A percentile compares a stretch with the other conserved stretches of the same genome.
Conservation (phyloP, 2,113 vertebrate genomes). For the Microcebus griseorufus region DNA sequence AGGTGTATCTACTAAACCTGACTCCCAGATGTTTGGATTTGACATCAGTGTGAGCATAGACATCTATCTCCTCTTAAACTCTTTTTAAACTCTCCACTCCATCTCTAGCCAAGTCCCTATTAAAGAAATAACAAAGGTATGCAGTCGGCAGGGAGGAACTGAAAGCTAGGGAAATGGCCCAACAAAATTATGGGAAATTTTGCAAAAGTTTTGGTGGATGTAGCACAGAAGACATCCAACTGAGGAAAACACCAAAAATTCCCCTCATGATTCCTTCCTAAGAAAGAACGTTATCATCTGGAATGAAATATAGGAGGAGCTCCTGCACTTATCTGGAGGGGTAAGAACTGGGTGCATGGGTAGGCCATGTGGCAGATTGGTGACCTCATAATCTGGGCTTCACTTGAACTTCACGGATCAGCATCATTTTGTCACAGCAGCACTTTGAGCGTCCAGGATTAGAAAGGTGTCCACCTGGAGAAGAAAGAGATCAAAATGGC, state of each 20-base stretch:
- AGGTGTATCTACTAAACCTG: background rate
- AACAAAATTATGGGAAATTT: background rate
- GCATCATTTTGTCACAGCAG: background rate
- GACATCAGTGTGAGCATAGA: background rate
- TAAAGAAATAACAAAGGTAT: background rate
- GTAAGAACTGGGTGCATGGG: background rate
- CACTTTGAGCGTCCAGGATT: background rate
- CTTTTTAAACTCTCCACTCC: background rate
- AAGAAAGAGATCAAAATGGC: background rate
- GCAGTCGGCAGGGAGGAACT: background rate
- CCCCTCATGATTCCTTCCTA: background rate
- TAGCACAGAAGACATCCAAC: background rate
- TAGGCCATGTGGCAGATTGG: background rate
- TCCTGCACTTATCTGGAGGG: background rate
- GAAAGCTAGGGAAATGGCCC: background rate
- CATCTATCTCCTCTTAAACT: background rate
- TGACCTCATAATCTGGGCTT: background rate
- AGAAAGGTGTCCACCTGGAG: background rate
- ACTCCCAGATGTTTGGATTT: background rate
- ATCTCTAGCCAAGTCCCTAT: background rate
- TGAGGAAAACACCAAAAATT: background rate
- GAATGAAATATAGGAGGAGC: background rate
- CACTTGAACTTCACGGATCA: background rate
- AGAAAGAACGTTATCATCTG: background rate
- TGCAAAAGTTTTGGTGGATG: background rate